Evolutionary conservation across 2,797 vertebrate species (phyloP), one percentile per base, ranked within the genome.

Genomic region (Alca torda): DNA sequence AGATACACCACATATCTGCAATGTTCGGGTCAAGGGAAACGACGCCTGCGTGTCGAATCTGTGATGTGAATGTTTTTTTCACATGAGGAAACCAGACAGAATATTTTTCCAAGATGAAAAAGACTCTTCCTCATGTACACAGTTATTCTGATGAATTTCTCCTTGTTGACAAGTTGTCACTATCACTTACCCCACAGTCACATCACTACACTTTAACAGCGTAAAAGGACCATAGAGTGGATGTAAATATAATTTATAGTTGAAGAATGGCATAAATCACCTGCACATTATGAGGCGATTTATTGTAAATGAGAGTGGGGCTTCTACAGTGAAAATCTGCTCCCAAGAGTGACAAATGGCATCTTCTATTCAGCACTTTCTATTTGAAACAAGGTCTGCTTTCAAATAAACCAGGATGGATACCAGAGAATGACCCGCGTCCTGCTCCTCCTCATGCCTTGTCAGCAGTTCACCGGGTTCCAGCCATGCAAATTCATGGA

Each of bases 241-340:
- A 65, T 81, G 64, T 83, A 83, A 87, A 82, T 80, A 51, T 21
- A 83, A 89, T 95, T 87, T 75, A 80, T 41, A 68, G 50, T 33
- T 90, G 69, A 87, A 93, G 53, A 92, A 85, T 30, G 23, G 33
- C 61, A 84, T 91, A 84, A 93, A 90, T 93, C 82, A 92, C 19
- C 37, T 41, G 30, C 53, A 72, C 35, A 59, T 82, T 94, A 70
- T 90, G 45, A 92, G 57, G 30, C 6, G 7, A 82, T 60, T 57
- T 83, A 68, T 28, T 78, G n/a, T 18, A 91, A 83, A 78, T 51
- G 50, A 53, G n/a, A 75, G 17, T 56, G 53, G 7, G 35, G 30
- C 18, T 30, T 80, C 50, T 68, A 21, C 37, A 51, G 45, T 17
- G 53, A 84, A 95, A 87, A 85, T 69, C 41, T 81, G 64, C 35